phyloP scores from a whole-genome alignment of 2,113 vertebrate species.

The Ondatra zibethicus region DNA sequence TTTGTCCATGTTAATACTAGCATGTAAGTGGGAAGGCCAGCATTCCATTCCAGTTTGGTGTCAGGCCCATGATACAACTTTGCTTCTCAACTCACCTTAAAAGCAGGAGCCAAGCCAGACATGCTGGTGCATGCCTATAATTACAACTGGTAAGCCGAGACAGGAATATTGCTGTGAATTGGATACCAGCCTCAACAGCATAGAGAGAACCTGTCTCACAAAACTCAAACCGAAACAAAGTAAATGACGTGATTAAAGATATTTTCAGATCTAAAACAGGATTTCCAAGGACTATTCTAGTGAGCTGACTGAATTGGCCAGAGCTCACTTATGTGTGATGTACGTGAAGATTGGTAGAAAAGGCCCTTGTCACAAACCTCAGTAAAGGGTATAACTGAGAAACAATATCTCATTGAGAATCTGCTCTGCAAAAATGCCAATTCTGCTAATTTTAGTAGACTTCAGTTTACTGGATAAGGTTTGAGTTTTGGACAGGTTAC shows the following conservation, averaged over 20 bases:
- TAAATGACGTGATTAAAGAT: background rate
- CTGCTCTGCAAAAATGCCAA: background rate
- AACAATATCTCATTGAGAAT: background rate
- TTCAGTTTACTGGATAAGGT: background rate
- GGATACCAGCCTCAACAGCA: background rate
- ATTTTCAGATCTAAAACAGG: conserved; percentile 12
- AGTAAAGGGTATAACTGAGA: background rate
- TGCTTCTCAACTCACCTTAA: background rate
- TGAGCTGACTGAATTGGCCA: background rate
- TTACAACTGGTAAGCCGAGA: background rate
- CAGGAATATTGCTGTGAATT: background rate
- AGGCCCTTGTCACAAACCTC: background rate
- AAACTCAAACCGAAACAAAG: background rate
- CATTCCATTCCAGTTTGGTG: background rate
- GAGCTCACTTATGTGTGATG: background rate
- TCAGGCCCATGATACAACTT: background rate
- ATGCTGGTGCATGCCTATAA: background rate
- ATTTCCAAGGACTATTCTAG: background rate
- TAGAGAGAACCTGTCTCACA: background rate
- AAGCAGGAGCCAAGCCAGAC: background rate
- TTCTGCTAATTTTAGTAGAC: conserved; percentile 9
- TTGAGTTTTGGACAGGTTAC: background rate
- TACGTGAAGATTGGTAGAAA: background rate
- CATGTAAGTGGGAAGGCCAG: background rate
- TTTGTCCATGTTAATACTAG: background rate